Conservation (phyloP, 2,888 invertebrate species). For the Dorcus hopei region DNA sequence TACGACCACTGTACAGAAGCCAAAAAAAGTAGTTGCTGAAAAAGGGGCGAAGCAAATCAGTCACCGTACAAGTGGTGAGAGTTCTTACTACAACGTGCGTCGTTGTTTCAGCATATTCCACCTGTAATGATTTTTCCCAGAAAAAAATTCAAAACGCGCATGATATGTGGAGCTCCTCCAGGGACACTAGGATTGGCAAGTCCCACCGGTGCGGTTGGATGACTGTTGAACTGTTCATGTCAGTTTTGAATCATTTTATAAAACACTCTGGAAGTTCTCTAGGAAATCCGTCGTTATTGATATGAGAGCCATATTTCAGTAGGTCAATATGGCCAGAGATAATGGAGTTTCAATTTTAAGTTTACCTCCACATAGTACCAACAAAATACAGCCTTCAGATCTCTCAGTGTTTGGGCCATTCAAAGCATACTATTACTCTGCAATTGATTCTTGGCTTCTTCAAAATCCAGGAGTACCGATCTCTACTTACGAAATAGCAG, state of each 20-base stretch:
- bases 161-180: constrained; percentile 3
- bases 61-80: background rate
- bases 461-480: constrained; percentile 42
- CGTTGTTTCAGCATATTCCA: constrained; percentile 37
- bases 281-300: constrained; percentile 33
- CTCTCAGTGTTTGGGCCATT: constrained; percentile 43
- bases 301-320: constrained; percentile 35
- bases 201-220: background rate
- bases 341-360: constrained; percentile 42
- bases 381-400: constrained; percentile 46
- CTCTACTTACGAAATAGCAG: constrained; percentile 42
- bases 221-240: background rate
- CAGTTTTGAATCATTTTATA: constrained; percentile 7
- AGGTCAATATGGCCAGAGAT: constrained; percentile 35
- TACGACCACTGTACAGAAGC: background rate
- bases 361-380: constrained; percentile 44
- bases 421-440: constrained; percentile 36
- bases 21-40: background rate
- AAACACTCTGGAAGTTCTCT: constrained; percentile 23
- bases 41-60: background rate
- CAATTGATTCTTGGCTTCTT: constrained; percentile 40
- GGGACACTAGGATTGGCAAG: background rate
- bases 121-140: constrained; percentile 39
- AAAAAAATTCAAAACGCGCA: background rate
- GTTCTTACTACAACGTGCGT: constrained; percentile 35